Base-by-base conservation (phyloP, 2,888 invertebrate species). In the Lycia hirtaria region DNA sequence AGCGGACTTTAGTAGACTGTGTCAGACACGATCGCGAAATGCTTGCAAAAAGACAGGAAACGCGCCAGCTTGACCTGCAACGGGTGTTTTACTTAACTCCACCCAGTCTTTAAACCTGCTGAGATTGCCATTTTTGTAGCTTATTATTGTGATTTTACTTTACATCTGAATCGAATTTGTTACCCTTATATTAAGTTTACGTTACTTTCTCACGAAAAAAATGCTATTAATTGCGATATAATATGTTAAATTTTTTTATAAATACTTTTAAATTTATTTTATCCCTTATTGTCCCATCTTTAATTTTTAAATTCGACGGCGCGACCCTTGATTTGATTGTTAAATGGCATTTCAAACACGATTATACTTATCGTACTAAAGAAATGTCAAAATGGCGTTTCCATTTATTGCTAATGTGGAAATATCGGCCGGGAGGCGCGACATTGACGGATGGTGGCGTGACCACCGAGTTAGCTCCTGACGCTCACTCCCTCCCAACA, bases 401-500 rank as follows among this genome's bases (percentile, higher is more conserved):
- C 22, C 81, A 82, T 69, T 78, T 78, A 72, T 74, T 74, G 74
- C 71, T 81, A 79, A 84, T 77, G 83, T 85, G 85, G 78, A 84
- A 85, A 83, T 77, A 78, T 73, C 76, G 76, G 69, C 68, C 69
- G 68, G 74, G 67, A 65, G 71, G 74, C 73, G 74, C 77, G 85
- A 85, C 84, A 80, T 76, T 87, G 86, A 88, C 79, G 77, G 77
- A 87, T 87, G 78, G 45, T 73, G 73, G 73, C 68, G 68, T 71
- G 68, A 69, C 64, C 60, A 65, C 48, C 60, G 60, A 62, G 53
- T 61, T 57, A 40, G 41, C 47, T 51, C 49, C 59, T 52, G 55
- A 50, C 45, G 47, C 60, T 15, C 57, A 38, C 59, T n/a, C n/a
- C n/a, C 57, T 41, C 49, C 52, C 35, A 44, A 40, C 52, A 44